Percentiles rank a stretch among this genome's conserved stretches.
phyloP scores from a whole-genome alignment of 2,888 invertebrate genomes.

The Cheilosia variabilis region DNA sequence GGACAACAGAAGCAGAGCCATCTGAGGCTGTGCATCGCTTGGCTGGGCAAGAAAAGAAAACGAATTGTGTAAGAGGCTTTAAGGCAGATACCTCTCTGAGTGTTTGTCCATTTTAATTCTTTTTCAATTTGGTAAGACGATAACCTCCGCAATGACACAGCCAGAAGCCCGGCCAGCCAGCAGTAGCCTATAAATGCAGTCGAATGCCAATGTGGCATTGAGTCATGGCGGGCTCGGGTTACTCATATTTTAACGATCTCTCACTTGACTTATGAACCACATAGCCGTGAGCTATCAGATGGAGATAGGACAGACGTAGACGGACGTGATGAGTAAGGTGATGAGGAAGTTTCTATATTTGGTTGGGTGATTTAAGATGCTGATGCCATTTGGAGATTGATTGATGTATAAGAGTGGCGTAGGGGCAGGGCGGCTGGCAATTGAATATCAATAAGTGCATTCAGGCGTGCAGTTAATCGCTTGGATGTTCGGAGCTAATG shows the following conservation, averaged over 20 bases:
- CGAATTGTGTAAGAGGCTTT: constrained; percentile 62
- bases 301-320: constrained; percentile 5
- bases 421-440: background rate
- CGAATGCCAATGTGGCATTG: constrained; percentile 60
- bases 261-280: constrained; percentile 57
- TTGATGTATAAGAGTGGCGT: constrained; percentile 1
- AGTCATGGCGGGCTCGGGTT: constrained; percentile 31
- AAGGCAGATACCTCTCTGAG: constrained; percentile 41
- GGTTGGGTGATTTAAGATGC: constrained; percentile 54
- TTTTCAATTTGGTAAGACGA: constrained; percentile 32
- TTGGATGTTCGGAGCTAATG: constrained; percentile 4
- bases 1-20: constrained; percentile 17
- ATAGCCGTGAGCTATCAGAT: constrained; percentile 22
- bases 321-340: constrained; percentile 20
- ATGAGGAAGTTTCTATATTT: constrained; percentile 71
- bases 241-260: constrained; percentile 27
- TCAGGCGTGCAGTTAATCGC: constrained; percentile 17
- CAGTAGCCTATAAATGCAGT: constrained; percentile 28
- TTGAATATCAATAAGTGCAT: constrained; percentile 37
- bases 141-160: constrained; percentile 59
- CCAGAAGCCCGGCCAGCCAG: background rate
- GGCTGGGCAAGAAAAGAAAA: constrained; percentile 67
- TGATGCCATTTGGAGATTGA: constrained; percentile 11
- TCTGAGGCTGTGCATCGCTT: constrained; percentile 45
- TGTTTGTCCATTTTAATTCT: constrained; percentile 47